Percentiles rank a stretch among this genome's conserved stretches.
Evolutionary conservation across 2,113 vertebrate species (phyloP).

Genomic region (Gila orcuttii): DNA sequence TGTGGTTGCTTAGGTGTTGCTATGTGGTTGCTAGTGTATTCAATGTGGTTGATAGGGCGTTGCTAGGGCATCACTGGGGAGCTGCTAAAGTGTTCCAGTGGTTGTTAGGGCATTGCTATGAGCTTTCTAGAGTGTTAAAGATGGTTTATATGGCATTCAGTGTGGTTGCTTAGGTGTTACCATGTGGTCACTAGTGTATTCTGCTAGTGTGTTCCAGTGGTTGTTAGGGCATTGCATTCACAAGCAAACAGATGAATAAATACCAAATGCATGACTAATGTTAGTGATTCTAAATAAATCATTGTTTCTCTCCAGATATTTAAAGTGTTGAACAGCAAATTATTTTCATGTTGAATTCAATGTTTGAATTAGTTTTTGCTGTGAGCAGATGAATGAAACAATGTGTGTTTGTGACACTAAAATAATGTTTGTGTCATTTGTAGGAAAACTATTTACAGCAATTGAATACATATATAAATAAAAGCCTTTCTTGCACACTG

Average conservation of each 20-base stretch:
- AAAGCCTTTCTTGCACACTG: neutral
- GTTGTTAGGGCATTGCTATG: too few relatives aligned
- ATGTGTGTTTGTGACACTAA: constrained; percentile 8
- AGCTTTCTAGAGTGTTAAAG: neutral
- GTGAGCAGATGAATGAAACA: neutral
- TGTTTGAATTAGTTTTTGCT: neutral
- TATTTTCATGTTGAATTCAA: neutral
- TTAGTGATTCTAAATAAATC: neutral
- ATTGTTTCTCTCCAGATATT: neutral
- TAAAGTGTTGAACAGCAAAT: neutral
- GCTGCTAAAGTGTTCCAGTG: too few relatives aligned
- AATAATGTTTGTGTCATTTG: neutral
- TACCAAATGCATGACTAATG: neutral
- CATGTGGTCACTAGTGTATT: too few relatives aligned
- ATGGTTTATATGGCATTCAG: neutral
- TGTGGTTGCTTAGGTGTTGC: too few relatives aligned
- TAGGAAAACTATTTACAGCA: constrained; percentile 5
- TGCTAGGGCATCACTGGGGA: neutral
- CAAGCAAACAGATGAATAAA: neutral
- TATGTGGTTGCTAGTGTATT: neutral
- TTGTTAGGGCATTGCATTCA: neutral
- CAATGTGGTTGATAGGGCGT: neutral
- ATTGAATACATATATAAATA: neutral
- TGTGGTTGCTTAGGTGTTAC: too few relatives aligned
- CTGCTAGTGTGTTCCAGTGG: too few relatives aligned